Base-by-base conservation (phyloP, 2,888 invertebrate genomes). In the Leistus spinibarbis region DNA sequence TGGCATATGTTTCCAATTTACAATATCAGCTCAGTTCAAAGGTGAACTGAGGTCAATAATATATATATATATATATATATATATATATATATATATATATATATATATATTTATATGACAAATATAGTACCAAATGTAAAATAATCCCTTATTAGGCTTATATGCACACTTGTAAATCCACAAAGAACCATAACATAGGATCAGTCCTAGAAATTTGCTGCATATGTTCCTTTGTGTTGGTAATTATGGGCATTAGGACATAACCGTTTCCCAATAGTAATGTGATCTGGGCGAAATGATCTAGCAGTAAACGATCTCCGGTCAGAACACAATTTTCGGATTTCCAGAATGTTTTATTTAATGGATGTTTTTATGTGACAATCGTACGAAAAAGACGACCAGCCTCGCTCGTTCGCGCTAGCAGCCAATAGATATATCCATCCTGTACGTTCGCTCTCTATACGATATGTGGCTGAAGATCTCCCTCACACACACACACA, bases 361-460 rank as follows among this genome's bases (percentile, higher is more conserved):
- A 60, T 60, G 60, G 60, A 60, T 60, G 60, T 60, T 60, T 60
- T 60, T 60, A 60, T 60, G 60, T 60, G 60, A 19, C 60, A 60
- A 22, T 60, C 22, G 60, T 22, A 60, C 20, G 19, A 19, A 60
- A 17, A 10, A 60, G 20, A 22, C 10, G 22, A 19, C 22, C 60
- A 10, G n/a, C 60, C 19, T n/a, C 13, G 56, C 22, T 19, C 20
- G 20, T 57, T 56, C 56, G 27, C 27, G 7, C 40, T 1, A 7
- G 40, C 13, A 10, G 40, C 40, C 40, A 40, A 40, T 40, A 40
- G 7, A 40, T 13, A 13, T 40, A 40, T 40, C n/a, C n/a, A 40
- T 40, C 40, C 40, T 40, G 40, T 10, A 40, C 40, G 40, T 40
- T 13, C 40, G 13, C 40, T 7, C 40, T 1, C 40, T 27, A 27